Base-by-base conservation (phyloP, 2,113 vertebrate genomes). In the Podarcis raffonei region DNA sequence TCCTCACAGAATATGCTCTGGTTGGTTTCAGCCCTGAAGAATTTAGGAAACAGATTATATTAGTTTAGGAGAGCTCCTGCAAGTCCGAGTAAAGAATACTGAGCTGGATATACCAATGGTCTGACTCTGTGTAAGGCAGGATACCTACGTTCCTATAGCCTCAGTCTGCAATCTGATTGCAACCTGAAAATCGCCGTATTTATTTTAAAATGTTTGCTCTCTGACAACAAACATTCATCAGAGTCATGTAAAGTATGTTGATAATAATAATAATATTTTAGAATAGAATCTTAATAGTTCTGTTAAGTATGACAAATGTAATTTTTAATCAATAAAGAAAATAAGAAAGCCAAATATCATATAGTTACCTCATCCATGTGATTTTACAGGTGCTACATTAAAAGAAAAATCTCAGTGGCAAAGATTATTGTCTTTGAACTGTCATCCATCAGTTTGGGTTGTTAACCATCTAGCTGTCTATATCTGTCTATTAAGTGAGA, bases 401-500 rank as follows among this genome's bases (percentile, higher is more conserved):
- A 80, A 76, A 48, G 27, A 42, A 82, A 87, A 71, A 7, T 90
- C 86, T 91, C 27, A 84, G 1, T 71, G 13, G 27, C 32, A 6
- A 76, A 57, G 35, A 3, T 0, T 9, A 18, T 83, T n/a, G 9
- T 0, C 6, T 59, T 84, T 78, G 83, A 1, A 0, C 20, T 90
- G 69, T 84, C 62, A 62, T 87, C 35, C 81, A 0, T 91, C 83
- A 78, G 0, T 83, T 84, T 89, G 66, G 59, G 37, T 48, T 92
- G 23, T 62, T 86, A 0, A 86, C 76, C 90, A 77, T 90, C 79
- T 86, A 12, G 39, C 82, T 88, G 0, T 84, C 57, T 91, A 12
- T 81, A 18, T 2, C 37, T 95, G 59, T 94, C 86, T 91, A 62
- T 91, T 89, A 87, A 89, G 27, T 15, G 85, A 90, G 48, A 68